These are phyloP conservation scores for Cheiracanthium punctorium DNA, from an alignment of 2,888 invertebrate species.

Conservation along the genomic window DNA sequence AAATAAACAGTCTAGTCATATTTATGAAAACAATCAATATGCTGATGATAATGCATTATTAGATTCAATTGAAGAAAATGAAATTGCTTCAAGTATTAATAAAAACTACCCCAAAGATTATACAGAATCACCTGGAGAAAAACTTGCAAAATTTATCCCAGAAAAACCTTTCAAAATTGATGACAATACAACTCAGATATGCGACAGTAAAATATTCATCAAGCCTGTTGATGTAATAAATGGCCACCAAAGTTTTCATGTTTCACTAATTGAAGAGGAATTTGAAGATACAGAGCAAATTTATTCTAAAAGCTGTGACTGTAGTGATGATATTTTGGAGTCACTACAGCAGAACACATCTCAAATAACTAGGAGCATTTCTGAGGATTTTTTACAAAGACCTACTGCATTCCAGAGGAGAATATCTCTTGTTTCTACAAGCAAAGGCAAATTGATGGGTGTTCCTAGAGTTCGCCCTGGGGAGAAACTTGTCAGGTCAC, in stretches of 20 bases:
- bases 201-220: constrained; percentile 59
- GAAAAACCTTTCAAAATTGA: constrained; percentile 51
- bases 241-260: constrained; percentile 44
- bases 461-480: constrained; percentile 48
- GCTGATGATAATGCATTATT: constrained; percentile 22
- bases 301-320: constrained; percentile 62
- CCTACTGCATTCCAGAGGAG: constrained; percentile 18
- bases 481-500: constrained; percentile 42
- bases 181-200: constrained; percentile 3
- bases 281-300: constrained; percentile 17
- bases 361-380: constrained; percentile 45
- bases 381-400: constrained; percentile 54
- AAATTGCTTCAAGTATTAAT: not conserved
- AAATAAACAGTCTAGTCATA: constrained; percentile 40
- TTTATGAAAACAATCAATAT: constrained; percentile 9
- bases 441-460: constrained; percentile 59
- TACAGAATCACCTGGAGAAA: constrained; percentile 51
- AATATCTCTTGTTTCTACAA: constrained; percentile 49
- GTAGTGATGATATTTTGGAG: constrained; percentile 34
- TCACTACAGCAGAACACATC: constrained; percentile 28
- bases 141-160: constrained; percentile 51
- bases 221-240: not conserved
- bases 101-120: constrained; percentile 8
- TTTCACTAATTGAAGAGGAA: constrained; percentile 50
- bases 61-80: constrained; percentile 29